A percentile compares a stretch with the other conserved stretches of the same genome.
Conservation (phyloP, 2,797 vertebrate species). For the Xerus rutilus region DNA sequence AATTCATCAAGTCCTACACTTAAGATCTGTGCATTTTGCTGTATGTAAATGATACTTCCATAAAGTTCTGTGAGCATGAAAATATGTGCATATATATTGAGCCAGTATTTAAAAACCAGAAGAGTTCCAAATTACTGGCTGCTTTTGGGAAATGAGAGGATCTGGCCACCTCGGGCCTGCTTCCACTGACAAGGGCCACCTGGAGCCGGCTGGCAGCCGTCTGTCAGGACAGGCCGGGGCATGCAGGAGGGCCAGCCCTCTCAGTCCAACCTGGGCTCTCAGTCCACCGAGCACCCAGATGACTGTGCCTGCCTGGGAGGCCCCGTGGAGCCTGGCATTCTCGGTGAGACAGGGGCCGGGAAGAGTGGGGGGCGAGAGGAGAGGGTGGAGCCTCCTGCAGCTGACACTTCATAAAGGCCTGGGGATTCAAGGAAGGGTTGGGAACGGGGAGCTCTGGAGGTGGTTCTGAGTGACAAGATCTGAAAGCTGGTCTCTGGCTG, state of each 20-base stretch:
- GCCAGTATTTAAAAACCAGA: constrained; percentile 74
- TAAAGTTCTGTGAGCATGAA: constrained; percentile 63
- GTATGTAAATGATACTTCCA: constrained; percentile 75
- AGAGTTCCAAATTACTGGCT: constrained; percentile 70
- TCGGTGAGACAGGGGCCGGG: background rate
- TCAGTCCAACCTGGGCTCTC: background rate
- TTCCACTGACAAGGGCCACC: background rate
- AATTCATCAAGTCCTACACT: constrained; percentile 73
- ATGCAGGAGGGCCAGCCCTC: background rate
- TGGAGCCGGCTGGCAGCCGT: constrained; percentile 43
- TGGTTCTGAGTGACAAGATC: background rate
- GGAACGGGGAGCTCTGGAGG: background rate
- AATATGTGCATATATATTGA: constrained; percentile 71
- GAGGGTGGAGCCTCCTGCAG: background rate
- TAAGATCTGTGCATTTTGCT: constrained; percentile 74
- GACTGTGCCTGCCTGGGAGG: background rate
- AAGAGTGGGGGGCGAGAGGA: background rate
- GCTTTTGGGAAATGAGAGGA: constrained; percentile 55
- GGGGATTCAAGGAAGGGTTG: background rate
- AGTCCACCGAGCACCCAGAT: background rate
- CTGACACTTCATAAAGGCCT: background rate
- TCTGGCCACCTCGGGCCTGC: constrained; percentile 39
- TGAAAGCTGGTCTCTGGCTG: background rate
- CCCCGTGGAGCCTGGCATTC: background rate
- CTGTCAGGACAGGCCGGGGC: background rate